A percentile compares a stretch with the other conserved stretches of the same genome.
phyloP scores from a whole-genome alignment of 2,113 vertebrate genomes.

The Pristiophorus japonicus region DNA sequence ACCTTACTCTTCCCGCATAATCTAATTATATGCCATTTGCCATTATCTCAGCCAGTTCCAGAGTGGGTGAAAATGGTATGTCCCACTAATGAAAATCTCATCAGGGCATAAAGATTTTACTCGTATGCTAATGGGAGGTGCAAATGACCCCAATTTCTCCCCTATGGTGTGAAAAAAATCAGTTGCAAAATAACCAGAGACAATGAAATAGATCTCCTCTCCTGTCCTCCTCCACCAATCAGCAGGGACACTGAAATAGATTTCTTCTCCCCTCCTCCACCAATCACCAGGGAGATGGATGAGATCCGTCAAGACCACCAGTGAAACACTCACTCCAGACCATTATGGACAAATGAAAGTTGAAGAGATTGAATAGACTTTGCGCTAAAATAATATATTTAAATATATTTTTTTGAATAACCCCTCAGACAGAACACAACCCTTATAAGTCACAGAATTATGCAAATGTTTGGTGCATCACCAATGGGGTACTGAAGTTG shows the following conservation, averaged over 20 bases:
- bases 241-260: too few species aligned
- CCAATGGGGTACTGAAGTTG: too few species aligned
- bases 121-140: too few species aligned
- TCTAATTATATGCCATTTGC: not conserved
- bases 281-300: not conserved
- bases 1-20: not conserved
- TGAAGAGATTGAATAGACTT: not conserved
- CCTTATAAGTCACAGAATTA: not conserved
- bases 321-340: not conserved
- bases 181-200: not conserved
- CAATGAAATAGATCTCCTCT: too few species aligned
- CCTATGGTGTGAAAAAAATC: not conserved
- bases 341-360: not conserved
- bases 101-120: not conserved
- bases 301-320: not conserved
- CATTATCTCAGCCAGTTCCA: not conserved
- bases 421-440: not conserved
- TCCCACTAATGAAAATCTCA: not conserved
- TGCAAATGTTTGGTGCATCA: not conserved
- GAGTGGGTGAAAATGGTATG: not conserved
- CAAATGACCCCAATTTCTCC: too few species aligned
- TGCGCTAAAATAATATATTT: not conserved
- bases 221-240: too few species aligned
- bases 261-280: too few species aligned
- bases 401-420: not conserved